Evolutionary conservation across 2,888 invertebrate species (phyloP).

Genomic region (Auanema sp.): DNA sequence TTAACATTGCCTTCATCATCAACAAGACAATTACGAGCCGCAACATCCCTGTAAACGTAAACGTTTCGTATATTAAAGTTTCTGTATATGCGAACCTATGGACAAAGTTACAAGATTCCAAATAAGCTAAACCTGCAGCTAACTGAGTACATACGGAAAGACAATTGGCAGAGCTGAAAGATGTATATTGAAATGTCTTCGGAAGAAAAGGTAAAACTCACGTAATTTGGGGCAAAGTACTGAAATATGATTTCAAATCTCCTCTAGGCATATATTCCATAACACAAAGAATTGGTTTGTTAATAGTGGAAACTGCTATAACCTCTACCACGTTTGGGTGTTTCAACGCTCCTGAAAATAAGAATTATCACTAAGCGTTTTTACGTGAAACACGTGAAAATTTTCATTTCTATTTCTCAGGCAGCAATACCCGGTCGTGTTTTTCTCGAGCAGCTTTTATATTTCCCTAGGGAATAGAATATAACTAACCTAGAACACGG

Average conservation of each 20-base stretch:
- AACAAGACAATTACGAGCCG: slow-evolving; percentile 82
- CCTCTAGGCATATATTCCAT: slow-evolving; percentile 86
- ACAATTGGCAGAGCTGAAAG: slow-evolving; percentile 33
- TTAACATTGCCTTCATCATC: slow-evolving; percentile 75
- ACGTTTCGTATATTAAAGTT: background rate
- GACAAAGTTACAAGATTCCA: slow-evolving; percentile 84
- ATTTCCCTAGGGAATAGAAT: too few relatives aligned
- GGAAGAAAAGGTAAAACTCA: slow-evolving; percentile 14
- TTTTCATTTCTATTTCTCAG: background rate
- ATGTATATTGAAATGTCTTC: background rate
- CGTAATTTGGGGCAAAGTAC: slow-evolving; percentile 27
- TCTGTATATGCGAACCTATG: slow-evolving; percentile 71
- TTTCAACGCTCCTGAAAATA: slow-evolving; percentile 38
- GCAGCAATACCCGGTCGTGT: background rate
- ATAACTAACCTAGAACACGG: slow-evolving; percentile 33
- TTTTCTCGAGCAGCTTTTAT: too few relatives aligned
- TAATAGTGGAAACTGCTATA: slow-evolving; percentile 44
- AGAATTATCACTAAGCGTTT: slow-evolving; percentile 5
- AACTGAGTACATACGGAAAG: slow-evolving; percentile 69
- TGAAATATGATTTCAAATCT: slow-evolving; percentile 76
- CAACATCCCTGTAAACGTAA: slow-evolving; percentile 64
- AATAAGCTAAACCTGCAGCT: slow-evolving; percentile 85
- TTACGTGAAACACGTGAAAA: background rate
- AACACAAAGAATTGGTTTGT: slow-evolving; percentile 77
- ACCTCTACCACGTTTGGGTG: slow-evolving; percentile 57